Percentiles rank a stretch among this genome's conserved stretches.
These are phyloP conservation scores for Lontra canadensis DNA, from an alignment of 2,113 vertebrate species.

Conservation along the genomic window DNA sequence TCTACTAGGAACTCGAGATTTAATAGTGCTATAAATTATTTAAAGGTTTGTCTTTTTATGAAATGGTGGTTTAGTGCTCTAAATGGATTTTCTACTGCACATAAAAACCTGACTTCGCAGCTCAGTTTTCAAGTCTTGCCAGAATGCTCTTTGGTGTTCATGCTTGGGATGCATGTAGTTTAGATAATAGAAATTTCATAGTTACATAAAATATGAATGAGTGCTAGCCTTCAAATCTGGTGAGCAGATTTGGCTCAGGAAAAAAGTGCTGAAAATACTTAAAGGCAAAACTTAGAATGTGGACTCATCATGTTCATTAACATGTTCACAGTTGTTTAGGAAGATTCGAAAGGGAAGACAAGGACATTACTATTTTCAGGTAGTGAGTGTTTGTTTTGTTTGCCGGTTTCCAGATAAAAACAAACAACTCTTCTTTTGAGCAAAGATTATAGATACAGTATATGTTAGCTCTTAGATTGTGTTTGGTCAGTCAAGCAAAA, in stretches of 20 bases:
- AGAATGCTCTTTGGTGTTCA: conserved; percentile 26
- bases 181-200: conserved; percentile 55
- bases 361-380: background rate
- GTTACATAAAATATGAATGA: conserved; percentile 29
- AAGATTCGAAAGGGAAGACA: background rate
- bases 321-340: background rate
- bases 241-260: conserved; percentile 51
- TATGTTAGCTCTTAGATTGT: background rate
- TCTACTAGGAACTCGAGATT: conserved; percentile 67
- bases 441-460: background rate
- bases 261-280: conserved; percentile 41
- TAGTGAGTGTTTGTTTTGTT: background rate
- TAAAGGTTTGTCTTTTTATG: conserved; percentile 66
- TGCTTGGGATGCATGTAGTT: conserved; percentile 29
- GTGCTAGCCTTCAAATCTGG: conserved; percentile 29
- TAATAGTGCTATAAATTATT: conserved; percentile 74
- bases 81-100: conserved; percentile 51
- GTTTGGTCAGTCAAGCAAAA: background rate
- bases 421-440: background rate
- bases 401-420: background rate
- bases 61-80: conserved; percentile 54
- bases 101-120: conserved; percentile 57
- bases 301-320: background rate
- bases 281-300: conserved; percentile 3
- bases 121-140: conserved; percentile 45